Evolutionary conservation across 2,797 vertebrate genomes (phyloP).

Genomic region (Kryptolebias ocellatus): DNA sequence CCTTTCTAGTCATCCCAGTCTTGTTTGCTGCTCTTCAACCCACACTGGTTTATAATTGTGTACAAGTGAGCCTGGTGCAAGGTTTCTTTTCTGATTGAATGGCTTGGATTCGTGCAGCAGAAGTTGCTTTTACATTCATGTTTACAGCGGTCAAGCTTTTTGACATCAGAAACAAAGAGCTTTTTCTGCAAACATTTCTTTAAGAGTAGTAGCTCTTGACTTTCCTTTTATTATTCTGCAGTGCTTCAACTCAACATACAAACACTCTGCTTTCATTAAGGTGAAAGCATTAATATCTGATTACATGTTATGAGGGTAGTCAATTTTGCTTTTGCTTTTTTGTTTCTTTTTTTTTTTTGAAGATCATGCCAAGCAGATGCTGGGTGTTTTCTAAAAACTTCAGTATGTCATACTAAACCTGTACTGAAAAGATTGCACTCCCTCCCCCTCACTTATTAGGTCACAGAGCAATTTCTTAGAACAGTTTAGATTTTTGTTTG

Average conservation of each 20-base stretch:
- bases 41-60: conserved; percentile 47
- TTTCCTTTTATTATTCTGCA: conserved; percentile 12
- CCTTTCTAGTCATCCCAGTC: conserved; percentile 35
- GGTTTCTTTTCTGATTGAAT: conserved; percentile 48
- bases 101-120: conserved; percentile 45
- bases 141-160: conserved; percentile 56
- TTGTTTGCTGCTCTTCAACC: conserved; percentile 46
- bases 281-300: conserved; percentile 15
- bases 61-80: conserved; percentile 35
- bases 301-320: conserved; percentile 7
- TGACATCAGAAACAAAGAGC: conserved; percentile 32
- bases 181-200: conserved; percentile 24
- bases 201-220: conserved; percentile 5
- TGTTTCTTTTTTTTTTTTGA: neutral
- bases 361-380: neutral
- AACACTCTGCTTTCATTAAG: conserved; percentile 33
- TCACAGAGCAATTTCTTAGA: conserved; percentile 12
- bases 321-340: conserved; percentile 10
- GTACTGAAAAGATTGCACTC: conserved; percentile 3
- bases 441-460: conserved; percentile 17
- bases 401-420: conserved; percentile 9
- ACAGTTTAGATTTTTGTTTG: conserved; percentile 16
- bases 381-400: conserved; percentile 18
- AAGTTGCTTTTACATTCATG: conserved; percentile 39
- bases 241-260: conserved; percentile 13